These are phyloP conservation scores for Liodrosophila aerea DNA, from an alignment of 2,888 invertebrate genomes.

Conservation along the genomic window DNA sequence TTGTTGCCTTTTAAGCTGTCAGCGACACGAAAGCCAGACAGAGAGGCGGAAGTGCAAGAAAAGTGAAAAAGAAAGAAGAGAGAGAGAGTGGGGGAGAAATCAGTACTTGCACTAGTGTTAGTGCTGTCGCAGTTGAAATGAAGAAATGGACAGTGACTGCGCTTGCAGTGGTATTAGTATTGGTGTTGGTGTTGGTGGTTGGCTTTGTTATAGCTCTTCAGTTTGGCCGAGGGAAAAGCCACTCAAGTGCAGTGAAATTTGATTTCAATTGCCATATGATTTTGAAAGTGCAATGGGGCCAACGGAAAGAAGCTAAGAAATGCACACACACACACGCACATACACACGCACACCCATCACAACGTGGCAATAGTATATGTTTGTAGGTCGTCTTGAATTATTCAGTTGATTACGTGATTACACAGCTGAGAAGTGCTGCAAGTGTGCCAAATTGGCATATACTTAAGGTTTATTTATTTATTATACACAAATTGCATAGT, in stretches of 20 bases:
- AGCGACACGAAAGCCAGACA: slow-evolving; percentile 33
- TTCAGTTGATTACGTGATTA: slow-evolving; percentile 37
- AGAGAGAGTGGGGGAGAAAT: not conserved
- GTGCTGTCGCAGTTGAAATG: slow-evolving; percentile 32
- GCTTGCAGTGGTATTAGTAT: slow-evolving; percentile 1
- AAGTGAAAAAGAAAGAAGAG: not conserved
- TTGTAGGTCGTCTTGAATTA: slow-evolving; percentile 37
- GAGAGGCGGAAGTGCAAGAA: not conserved
- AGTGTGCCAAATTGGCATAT: no score
- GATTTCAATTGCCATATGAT: slow-evolving; percentile 68
- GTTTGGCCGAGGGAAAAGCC: slow-evolving; percentile 28
- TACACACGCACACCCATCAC: no score
- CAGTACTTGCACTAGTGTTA: slow-evolving; percentile 48
- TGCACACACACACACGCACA: no score
- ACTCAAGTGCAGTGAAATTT: slow-evolving; percentile 63
- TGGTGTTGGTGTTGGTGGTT: slow-evolving; percentile 10
- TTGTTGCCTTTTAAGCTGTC: slow-evolving; percentile 60
- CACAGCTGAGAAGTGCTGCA: not conserved
- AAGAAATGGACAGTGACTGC: slow-evolving; percentile 42
- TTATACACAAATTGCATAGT: no score
- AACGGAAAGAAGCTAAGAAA: not conserved
- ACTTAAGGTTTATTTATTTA: no score
- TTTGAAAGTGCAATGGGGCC: slow-evolving; percentile 30
- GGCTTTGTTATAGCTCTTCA: not conserved
- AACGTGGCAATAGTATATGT: not conserved